Base-by-base conservation (phyloP, 2,113 vertebrate species). In the Prunella himalayana region DNA sequence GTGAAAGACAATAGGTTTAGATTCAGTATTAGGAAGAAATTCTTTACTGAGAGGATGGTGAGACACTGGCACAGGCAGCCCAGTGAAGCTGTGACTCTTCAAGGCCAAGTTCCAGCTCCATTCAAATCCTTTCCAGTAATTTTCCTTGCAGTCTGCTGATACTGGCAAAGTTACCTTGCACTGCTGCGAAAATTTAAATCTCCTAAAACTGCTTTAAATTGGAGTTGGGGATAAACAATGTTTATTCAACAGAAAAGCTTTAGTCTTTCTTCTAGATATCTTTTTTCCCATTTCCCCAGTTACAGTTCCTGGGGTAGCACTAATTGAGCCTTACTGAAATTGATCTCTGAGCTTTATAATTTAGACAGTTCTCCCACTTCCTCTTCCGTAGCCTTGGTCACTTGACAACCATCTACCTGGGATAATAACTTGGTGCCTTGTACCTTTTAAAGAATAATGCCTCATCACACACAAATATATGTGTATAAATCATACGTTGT, bases 341-440 rank as follows among this genome's bases (percentile, higher is more conserved):
- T 66, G 47, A 75, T 86, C 71, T 86, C 76, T 75, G 37, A 86
- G 53, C 80, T 96, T 96, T 82, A 28, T 96, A 93, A 96, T 94
- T 88, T 91, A 53, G 66, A 51, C 33, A 63, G 66, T 82, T 91
- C 24, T 79, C 57, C 93, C 90, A 91, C 90, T 96, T 96, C 93
- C 90, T 94, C 39, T 86, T 93, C 87, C 15, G 1, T 73, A 79
- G 83, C 70, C 37, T 88, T 1, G 5, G 71, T 88, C 84, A 82
- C 76, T 66, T 80, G 76, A 93, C 53, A 93, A n/a, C 57, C 42
- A 68, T 37, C 53, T 49, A 63, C 53, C 25, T 42, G 31, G 44
- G 41, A 72, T 83, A 91, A 91, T n/a, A 72, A 89, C 63, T 91
- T 77, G 53, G 23, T 83, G 63, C 41, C 57, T 60, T 50, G 33